Percentiles rank a stretch among this genome's conserved stretches.
Conservation (phyloP, 2,113 vertebrate species). For the Pterocles orientalis region DNA sequence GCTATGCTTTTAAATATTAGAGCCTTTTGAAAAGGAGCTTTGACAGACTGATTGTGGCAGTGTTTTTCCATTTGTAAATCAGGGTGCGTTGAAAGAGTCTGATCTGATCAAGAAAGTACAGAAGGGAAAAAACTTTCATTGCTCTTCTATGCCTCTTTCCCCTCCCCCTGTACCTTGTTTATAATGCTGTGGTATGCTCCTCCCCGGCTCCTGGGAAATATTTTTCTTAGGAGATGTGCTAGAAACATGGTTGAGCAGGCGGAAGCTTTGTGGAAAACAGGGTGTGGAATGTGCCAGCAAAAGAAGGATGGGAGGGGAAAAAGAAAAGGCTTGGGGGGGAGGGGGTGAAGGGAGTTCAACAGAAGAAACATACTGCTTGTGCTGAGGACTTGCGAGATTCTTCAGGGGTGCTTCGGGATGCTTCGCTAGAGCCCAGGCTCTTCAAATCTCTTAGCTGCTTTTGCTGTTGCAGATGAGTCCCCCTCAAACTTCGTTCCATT, state of each 20-base stretch:
- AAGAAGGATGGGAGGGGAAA: neutral
- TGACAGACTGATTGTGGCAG: neutral
- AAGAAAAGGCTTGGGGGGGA: fast-evolving
- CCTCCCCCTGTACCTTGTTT: neutral
- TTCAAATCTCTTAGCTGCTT: neutral
- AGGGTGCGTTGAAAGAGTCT: neutral
- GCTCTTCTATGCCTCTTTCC: neutral
- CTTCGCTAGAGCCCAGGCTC: neutral
- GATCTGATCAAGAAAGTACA: neutral
- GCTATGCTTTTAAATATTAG: neutral
- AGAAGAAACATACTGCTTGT: neutral
- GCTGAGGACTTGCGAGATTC: neutral
- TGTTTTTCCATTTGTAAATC: neutral
- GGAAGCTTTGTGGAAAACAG: neutral
- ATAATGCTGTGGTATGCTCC: neutral
- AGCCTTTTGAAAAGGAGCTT: neutral
- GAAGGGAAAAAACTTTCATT: neutral
- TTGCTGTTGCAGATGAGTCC: neutral
- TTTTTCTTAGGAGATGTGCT: slow-evolving; percentile 13
- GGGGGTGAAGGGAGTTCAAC: neutral
- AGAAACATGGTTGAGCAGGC: slow-evolving; percentile 2
- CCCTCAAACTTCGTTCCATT: neutral
- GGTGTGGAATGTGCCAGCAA: slow-evolving; percentile 10
- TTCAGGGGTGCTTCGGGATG: neutral
- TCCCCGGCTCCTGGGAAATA: slow-evolving; percentile 20